Conservation (phyloP, 2,888 invertebrate genomes). For the Erebia palarica region DNA sequence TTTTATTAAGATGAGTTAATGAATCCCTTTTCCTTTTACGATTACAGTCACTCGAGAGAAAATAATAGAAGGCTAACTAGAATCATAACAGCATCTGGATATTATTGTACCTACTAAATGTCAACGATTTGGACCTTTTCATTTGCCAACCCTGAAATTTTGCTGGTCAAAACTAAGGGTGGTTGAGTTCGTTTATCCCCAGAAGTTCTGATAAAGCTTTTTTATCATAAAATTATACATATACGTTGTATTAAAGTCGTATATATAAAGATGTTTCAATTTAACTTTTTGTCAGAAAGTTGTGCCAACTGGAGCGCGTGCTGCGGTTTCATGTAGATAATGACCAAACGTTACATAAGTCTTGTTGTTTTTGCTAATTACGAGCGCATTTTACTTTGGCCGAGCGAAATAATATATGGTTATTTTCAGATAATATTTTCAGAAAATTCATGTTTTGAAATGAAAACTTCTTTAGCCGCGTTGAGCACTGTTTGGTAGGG, state of each 20-base stretch:
- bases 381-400: conserved; percentile 6
- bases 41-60: too few relatives aligned
- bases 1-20: too few relatives aligned
- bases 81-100: too few relatives aligned
- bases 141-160: not conserved
- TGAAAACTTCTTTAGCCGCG: too few relatives aligned
- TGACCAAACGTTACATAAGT: conserved; percentile 21
- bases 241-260: conserved; percentile 9
- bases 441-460: not conserved
- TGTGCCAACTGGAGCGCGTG: conserved; percentile 24
- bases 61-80: too few relatives aligned
- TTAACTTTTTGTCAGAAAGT: conserved; percentile 58
- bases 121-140: not conserved
- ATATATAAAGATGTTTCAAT: conserved; percentile 60
- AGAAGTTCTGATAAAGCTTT: not conserved
- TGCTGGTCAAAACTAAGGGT: not conserved
- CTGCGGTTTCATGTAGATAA: conserved; percentile 12
- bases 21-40: too few relatives aligned
- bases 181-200: not conserved
- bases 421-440: conserved; percentile 3
- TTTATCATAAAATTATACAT: not conserved
- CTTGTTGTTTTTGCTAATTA: conserved; percentile 24
- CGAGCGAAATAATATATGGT: conserved; percentile 4
- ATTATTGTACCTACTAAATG: not conserved
- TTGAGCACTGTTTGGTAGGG: too few relatives aligned